Evolutionary conservation across 1,140 invertebrate genomes (phyloP), one percentile per base, ranked within the genome.

Genomic region (Megalonaias nervosa): DNA sequence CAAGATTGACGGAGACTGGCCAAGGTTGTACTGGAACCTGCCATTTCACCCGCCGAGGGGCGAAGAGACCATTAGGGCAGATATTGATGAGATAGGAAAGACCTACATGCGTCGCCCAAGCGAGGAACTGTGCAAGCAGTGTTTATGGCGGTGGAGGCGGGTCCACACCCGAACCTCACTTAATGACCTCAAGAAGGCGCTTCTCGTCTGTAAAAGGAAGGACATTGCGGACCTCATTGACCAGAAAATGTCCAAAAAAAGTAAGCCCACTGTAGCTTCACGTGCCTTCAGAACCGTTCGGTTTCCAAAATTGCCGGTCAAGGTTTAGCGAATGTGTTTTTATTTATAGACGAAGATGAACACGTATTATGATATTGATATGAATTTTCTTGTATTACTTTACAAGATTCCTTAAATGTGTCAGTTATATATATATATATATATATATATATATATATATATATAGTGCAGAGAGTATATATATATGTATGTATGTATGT

Each of bases 1-100:
- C 6, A 61, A 79, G 1, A 88, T 90, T 14, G 88, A 88, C n/a
- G 69, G 74, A 2, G 87, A 89, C 67, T 90, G 89, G 89, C 67
- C 77, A 2, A 75, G 79, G 19, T 77, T 90, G 57, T 90, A 90
- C 74, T 77, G 84, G 3, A 60, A 60, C 12, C 81, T 90, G 19
- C 88, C 88, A 2, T 90, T 90, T 75, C 77, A 86, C 58, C 89
- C 89, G 1, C 72, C 82, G 2, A 74, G 89, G 0, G 89, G 89
- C 0, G 76, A 84, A 14, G 85, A 88, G 71, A 88, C 82, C 15
- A 67, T 88, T 11, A 57, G 80, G 1, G 70, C 77, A 26, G 89
- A 90, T 74, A 85, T 89, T 11, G 85, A 86, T 57, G 83, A 87
- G n/a, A 88, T 89, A 67, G 75, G 68, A n/a, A 81, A 81, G 56